Conservation (phyloP, 2,797 vertebrate genomes). For the Prunella strophiata region DNA sequence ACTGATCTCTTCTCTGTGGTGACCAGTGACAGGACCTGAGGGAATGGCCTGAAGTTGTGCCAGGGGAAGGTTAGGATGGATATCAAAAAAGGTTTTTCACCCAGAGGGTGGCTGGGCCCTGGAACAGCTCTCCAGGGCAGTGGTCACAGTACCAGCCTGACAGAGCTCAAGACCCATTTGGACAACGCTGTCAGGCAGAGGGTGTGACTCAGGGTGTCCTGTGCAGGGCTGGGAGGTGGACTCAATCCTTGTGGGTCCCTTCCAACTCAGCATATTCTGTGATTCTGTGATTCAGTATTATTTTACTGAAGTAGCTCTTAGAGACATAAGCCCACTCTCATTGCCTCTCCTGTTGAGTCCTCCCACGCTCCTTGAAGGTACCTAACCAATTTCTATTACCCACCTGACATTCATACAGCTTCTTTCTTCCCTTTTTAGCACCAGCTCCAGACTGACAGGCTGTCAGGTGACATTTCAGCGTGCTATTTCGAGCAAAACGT, state of each 20-base stretch:
- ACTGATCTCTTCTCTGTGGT: neutral
- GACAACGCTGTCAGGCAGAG: neutral
- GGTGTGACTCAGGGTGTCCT: no score
- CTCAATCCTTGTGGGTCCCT: neutral
- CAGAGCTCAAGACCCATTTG: accelerated
- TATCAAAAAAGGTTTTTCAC: neutral
- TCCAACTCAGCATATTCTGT: neutral
- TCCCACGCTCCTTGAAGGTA: neutral
- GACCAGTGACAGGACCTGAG: accelerated
- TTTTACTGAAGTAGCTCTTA: neutral
- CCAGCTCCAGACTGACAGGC: conserved; percentile 95
- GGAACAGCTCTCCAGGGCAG: neutral
- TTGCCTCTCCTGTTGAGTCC: neutral
- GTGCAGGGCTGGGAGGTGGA: neutral
- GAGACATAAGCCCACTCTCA: neutral
- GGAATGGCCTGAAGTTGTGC: neutral
- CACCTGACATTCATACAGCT: conserved; percentile 99
- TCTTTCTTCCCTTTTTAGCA: conserved; percentile 98
- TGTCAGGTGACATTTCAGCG: conserved; percentile 95
- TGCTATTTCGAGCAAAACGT: conserved; percentile 96
- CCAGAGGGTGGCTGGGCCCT: accelerated
- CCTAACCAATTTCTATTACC: neutral
- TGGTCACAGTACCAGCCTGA: neutral
- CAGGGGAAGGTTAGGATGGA: neutral
- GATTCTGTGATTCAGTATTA: neutral